Conservation (phyloP, 1,140 invertebrate species). For the Vollenhovia emeryi region DNA sequence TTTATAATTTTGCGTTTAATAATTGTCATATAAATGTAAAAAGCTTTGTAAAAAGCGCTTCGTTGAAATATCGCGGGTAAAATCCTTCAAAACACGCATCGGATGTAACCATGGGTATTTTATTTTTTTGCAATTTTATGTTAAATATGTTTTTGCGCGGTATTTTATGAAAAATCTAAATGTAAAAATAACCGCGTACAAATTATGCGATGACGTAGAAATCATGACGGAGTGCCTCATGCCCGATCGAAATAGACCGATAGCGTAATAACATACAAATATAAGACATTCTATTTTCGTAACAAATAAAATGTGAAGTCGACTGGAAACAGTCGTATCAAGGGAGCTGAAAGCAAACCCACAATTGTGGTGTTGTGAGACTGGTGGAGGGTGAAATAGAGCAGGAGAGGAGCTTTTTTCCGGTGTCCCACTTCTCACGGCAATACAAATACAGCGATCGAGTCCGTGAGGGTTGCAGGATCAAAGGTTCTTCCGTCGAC, state of each 20-base stretch:
- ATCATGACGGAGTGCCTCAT: not conserved
- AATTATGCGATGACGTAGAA: not conserved
- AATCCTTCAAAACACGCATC: not conserved
- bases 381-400: constrained; percentile 44
- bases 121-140: not conserved
- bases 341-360: constrained; percentile 44
- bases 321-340: constrained; percentile 12
- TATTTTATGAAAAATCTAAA: constrained; percentile 13
- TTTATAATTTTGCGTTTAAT: constrained; percentile 20
- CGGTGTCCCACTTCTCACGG: constrained; percentile 71
- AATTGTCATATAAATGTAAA: constrained; percentile 14
- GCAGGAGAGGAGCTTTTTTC: constrained; percentile 50
- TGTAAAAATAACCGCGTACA: constrained; percentile 14
- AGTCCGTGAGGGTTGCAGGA: constrained; percentile 63
- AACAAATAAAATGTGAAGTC: constrained; percentile 35
- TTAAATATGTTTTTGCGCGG: not conserved
- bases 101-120: not conserved
- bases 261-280: not conserved
- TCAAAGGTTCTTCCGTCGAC: constrained; percentile 74
- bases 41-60: not conserved
- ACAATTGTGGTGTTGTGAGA: constrained; percentile 50
- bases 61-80: not conserved
- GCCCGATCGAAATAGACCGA: not conserved
- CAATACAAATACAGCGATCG: constrained; percentile 70
- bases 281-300: constrained; percentile 22